These are phyloP conservation scores for Drosophila seguyi DNA, from an alignment of 1,140 invertebrate species.

Conservation along the genomic window DNA sequence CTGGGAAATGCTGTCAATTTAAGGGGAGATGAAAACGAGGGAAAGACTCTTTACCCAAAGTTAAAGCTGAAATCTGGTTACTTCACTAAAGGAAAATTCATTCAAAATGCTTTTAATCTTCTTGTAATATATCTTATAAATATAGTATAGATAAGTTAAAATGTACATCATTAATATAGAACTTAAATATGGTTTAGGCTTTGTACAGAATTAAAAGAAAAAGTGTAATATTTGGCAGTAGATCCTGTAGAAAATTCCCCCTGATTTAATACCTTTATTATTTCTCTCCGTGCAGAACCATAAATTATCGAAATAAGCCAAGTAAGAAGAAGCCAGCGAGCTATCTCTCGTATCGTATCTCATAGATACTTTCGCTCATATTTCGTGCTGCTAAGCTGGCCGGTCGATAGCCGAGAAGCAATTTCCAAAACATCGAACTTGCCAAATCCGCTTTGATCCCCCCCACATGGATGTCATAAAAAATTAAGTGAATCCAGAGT, in stretches of 20 bases:
- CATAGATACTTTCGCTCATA: slow-evolving; percentile 76
- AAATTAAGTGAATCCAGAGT: slow-evolving; percentile 61
- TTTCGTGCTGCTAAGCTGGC: slow-evolving; percentile 63
- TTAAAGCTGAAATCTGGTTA: slow-evolving; percentile 13
- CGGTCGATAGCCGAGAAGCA: slow-evolving; percentile 45
- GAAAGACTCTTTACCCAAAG: not conserved
- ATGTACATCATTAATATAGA: rapidly evolving
- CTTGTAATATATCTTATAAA: too few species aligned
- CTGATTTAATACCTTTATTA: slow-evolving; percentile 12
- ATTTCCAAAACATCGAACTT: slow-evolving; percentile 62
- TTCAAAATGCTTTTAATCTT: not conserved
- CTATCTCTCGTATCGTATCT: slow-evolving; percentile 48
- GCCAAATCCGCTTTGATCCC: slow-evolving; percentile 79
- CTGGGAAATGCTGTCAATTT: too few species aligned
- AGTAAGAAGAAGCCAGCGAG: not conserved
- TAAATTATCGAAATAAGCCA: slow-evolving; percentile 74
- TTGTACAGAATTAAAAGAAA: not conserved
- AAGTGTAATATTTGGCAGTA: not conserved
- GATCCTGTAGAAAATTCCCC: not conserved
- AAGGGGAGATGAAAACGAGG: not conserved
- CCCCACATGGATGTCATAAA: slow-evolving; percentile 81
- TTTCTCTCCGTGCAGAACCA: slow-evolving; percentile 20
- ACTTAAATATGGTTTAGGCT: not conserved
- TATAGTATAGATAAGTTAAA: not conserved
- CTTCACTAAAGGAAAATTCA: not conserved